Base-by-base conservation (phyloP, 2,797 vertebrate genomes). In the Ispidina picta region DNA sequence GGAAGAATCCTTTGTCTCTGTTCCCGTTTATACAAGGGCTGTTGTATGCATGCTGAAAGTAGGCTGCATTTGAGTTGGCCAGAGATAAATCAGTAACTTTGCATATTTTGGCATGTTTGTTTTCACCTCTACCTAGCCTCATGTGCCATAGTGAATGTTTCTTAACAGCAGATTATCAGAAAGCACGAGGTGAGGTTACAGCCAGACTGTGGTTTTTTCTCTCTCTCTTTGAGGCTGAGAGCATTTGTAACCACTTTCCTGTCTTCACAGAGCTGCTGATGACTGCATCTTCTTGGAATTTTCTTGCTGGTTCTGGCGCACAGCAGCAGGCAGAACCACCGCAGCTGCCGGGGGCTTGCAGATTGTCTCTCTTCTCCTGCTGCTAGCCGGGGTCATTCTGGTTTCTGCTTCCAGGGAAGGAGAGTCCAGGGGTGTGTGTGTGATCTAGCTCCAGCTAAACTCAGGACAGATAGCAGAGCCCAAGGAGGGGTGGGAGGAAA, bases 271-370 rank as follows among this genome's bases (percentile, higher is more conserved):
- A 97, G 96, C 96, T 97, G 92, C 83, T 22, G 96, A 96, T 98
- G 96, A 98, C 97, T 92, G 91, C 97, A 97, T 93, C 92, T 97
- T 97, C 97, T 96, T 98, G 97, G 98, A 98, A 98, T 98, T 98
- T 71, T 90, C 88, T 96, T 97, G 83, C 96, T 96, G 92, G 97
- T 96, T 87, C 94, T 83, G 92, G 92, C 72, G 39, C 96, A 96
- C 75, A 96, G 97, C 71, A 17, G 88, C 94, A 68, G 19, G n/a
- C 83, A 91, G 94, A 96, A 93, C 89, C 93, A 46, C 81, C 63
- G 33, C 68, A 43, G 76, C 79, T 9, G 31, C 60, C 23, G 37
- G 51, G 72, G 94, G 86, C 95, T 97, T 39, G 20, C 93, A 96
- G 97, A 92, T 89, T 90, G 41, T 49, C 55, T 89, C 88, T 94